A percentile compares a stretch with the other conserved stretches of the same genome.
These are phyloP conservation scores for Sarcophaga peregrina DNA, from an alignment of 1,140 invertebrate genomes.

Conservation along the genomic window DNA sequence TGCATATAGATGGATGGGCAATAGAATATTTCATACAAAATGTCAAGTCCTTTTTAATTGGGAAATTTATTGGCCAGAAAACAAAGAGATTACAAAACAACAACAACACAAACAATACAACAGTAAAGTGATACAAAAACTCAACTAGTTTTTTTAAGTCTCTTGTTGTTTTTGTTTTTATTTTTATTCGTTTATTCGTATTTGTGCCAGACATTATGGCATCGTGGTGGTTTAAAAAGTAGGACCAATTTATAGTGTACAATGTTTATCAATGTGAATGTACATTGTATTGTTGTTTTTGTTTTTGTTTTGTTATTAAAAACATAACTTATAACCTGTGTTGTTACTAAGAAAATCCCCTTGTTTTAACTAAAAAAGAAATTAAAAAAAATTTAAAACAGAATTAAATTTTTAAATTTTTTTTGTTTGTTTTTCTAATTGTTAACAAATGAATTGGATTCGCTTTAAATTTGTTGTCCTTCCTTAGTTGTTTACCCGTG, in stretches of 20 bases:
- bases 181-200: constrained; percentile 18
- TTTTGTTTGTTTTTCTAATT: constrained; percentile 21
- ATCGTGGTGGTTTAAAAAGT: neutral
- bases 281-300: neutral
- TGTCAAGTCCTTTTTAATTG: constrained; percentile 47
- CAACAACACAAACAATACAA: too few relatives aligned
- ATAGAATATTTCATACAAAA: constrained; percentile 16
- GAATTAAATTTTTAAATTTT: neutral
- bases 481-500: neutral
- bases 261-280: neutral
- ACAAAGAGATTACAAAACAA: neutral
- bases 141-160: neutral
- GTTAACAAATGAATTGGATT: constrained; percentile 32
- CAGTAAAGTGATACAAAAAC: neutral
- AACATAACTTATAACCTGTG: neutral
- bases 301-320: neutral
- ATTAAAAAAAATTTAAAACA: too few relatives aligned
- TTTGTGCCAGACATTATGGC: constrained; percentile 39
- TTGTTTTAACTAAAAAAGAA: neutral
- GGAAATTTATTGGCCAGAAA: constrained; percentile 45
- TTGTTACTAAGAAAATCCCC: neutral
- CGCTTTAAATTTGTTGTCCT: neutral
- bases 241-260: neutral
- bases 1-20: neutral
- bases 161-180: constrained; percentile 6